Conservation (phyloP, 2,113 vertebrate species). For the Panurus biarmicus region DNA sequence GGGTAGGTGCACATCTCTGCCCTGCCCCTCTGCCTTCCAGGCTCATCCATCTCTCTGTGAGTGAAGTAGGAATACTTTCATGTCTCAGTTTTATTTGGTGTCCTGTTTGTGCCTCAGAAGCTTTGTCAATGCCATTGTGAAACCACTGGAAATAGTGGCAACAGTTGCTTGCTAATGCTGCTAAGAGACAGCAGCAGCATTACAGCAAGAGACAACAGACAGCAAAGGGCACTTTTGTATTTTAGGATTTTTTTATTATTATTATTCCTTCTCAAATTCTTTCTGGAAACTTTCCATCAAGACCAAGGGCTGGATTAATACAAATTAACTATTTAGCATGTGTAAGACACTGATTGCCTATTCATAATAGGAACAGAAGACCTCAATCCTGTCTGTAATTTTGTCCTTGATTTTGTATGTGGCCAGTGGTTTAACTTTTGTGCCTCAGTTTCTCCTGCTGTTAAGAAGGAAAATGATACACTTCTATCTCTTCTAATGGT, state of each 20-base stretch:
- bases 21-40: constrained; percentile 47
- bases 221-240: neutral
- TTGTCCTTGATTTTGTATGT: neutral
- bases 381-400: neutral
- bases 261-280: neutral
- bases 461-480: neutral
- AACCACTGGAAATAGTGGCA: neutral
- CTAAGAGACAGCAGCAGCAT: neutral
- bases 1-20: neutral
- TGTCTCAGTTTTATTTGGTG: constrained; percentile 44
- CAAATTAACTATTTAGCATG: neutral
- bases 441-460: constrained; percentile 23
- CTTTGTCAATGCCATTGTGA: neutral
- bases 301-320: neutral
- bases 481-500: neutral
- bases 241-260: neutral
- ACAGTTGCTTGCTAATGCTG: neutral
- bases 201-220: no score
- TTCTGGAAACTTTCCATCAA: neutral
- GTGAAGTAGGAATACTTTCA: constrained; percentile 46
- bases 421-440: neutral
- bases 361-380: neutral
- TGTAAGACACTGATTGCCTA: neutral
- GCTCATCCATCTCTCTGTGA: constrained; percentile 45
- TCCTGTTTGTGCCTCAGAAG: neutral